Percentiles rank a stretch among this genome's conserved stretches.
Conservation (phyloP, 2,113 vertebrate species). For the Hystrix brachyura region DNA sequence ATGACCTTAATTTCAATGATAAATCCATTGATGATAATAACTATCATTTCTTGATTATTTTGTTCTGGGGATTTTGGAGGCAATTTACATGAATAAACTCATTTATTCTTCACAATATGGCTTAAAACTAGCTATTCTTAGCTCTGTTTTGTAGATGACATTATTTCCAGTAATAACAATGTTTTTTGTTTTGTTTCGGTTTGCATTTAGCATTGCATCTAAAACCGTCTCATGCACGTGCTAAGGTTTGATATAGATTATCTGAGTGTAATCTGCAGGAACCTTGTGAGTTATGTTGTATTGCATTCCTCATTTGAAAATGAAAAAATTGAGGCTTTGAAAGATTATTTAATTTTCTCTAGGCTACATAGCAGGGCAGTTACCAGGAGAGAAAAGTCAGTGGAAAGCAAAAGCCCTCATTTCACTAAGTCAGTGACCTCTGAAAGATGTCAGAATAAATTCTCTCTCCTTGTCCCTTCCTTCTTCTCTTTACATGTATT, state of each 20-base stretch:
- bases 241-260: background rate
- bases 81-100: constrained; percentile 42
- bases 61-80: constrained; percentile 23
- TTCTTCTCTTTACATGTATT: background rate
- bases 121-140: constrained; percentile 52
- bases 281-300: background rate
- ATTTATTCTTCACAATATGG: constrained; percentile 7
- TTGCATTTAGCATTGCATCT: background rate
- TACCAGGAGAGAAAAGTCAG: background rate
- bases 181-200: background rate
- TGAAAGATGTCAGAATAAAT: background rate
- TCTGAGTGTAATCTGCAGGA: background rate
- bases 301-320: background rate
- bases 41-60: constrained; percentile 60
- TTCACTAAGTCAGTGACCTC: background rate
- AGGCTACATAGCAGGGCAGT: background rate
- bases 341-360: background rate
- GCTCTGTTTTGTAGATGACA: background rate
- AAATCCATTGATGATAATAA: background rate
- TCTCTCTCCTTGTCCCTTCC: background rate
- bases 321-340: constrained; percentile 20
- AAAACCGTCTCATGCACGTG: background rate
- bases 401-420: background rate
- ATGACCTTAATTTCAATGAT: background rate
- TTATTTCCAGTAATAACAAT: constrained; percentile 28